A percentile compares a stretch with the other conserved stretches of the same genome.
Evolutionary conservation across 2,113 vertebrate genomes (phyloP).

Genomic region (Heterocephalus glaber): DNA sequence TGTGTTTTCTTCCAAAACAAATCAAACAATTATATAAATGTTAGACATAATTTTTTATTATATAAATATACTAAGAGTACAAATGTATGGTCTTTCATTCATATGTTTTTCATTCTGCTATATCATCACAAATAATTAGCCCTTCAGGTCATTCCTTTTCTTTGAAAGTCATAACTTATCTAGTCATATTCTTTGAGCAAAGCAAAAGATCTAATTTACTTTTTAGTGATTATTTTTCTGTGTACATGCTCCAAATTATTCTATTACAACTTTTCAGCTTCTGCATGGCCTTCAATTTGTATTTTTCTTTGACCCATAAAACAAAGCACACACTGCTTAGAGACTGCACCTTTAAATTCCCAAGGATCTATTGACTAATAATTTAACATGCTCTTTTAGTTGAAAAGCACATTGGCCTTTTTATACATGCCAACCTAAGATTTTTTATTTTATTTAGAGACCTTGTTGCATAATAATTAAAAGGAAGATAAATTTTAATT

Average conservation of each 20-base stretch:
- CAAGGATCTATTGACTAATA: neutral
- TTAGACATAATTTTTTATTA: neutral
- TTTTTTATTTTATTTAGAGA: neutral
- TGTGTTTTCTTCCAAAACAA: neutral
- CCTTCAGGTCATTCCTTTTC: neutral
- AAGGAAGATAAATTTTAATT: neutral
- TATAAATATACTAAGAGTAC: neutral
- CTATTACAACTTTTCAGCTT: constrained; percentile 17
- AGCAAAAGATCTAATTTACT: constrained; percentile 24
- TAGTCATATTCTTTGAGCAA: neutral
- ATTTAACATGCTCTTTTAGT: constrained; percentile 13
- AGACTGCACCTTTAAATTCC: neutral
- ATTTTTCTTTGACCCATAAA: constrained; percentile 45
- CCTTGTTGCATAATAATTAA: neutral
- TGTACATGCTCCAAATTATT: constrained; percentile 16
- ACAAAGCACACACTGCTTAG: neutral
- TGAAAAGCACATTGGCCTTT: constrained; percentile 9
- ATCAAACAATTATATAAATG: neutral
- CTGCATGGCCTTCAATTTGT: neutral
- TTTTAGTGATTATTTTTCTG: constrained; percentile 28
- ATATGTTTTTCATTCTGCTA: neutral
- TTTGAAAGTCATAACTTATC: neutral
- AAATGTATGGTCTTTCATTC: neutral
- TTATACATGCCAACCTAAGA: neutral
- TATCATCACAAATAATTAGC: constrained; percentile 28